A percentile compares a stretch with the other conserved stretches of the same genome.
Conservation (phyloP, 2,797 vertebrate genomes). For the Numenius phaeopus region DNA sequence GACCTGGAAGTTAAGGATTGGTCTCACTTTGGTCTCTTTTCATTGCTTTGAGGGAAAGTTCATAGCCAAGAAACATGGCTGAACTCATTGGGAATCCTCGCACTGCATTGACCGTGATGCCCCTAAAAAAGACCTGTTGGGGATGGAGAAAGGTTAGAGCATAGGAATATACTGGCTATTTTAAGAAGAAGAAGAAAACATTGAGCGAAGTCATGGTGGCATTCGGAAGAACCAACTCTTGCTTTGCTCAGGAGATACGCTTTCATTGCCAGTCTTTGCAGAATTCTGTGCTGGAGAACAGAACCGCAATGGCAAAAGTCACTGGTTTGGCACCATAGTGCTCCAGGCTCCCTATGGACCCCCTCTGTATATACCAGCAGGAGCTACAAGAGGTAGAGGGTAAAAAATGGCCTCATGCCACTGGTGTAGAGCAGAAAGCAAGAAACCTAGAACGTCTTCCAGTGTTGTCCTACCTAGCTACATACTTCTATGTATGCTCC, state of each 20-base stretch:
- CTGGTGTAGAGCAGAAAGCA: neutral
- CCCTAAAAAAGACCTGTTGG: conserved; percentile 92
- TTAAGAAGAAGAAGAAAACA: neutral
- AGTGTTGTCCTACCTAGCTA: neutral
- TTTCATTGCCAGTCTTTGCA: neutral
- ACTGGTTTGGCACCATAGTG: neutral
- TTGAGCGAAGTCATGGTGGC: neutral
- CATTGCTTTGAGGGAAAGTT: conserved; percentile 91
- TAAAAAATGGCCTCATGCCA: neutral
- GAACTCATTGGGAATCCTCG: conserved; percentile 95
- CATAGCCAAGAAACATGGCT: conserved; percentile 95
- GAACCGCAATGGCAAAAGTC: neutral
- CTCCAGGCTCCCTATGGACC: neutral
- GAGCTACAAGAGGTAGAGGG: neutral
- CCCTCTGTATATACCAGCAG: neutral
- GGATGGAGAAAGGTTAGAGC: conserved; percentile 53
- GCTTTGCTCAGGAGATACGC: neutral
- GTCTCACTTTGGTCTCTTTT: conserved; percentile 74
- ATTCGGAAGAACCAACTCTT: neutral
- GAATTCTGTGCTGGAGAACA: accelerated
- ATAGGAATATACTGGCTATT: neutral
- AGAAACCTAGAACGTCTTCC: neutral
- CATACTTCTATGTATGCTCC: too few relatives aligned
- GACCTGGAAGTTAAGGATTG: conserved; percentile 75
- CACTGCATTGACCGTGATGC: conserved; percentile 88